Conservation (phyloP, 2,113 vertebrate genomes). For the Apaloderma vittatum region DNA sequence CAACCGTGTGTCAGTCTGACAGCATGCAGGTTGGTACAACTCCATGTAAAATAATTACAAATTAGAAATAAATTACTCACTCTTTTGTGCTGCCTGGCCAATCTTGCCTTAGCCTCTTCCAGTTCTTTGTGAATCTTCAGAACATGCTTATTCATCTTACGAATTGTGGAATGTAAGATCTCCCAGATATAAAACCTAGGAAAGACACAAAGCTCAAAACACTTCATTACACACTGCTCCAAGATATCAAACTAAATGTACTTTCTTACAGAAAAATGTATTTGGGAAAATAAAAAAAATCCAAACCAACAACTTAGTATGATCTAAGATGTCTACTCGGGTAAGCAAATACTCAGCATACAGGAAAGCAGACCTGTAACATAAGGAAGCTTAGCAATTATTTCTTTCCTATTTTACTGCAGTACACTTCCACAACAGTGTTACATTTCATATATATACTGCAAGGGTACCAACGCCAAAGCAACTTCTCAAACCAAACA, state of each 20-base stretch:
- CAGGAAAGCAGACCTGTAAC: not conserved
- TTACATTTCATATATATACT: not conserved
- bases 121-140: slow-evolving; percentile 97
- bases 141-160: slow-evolving; percentile 99
- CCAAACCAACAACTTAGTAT: not conserved
- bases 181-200: slow-evolving; percentile 95
- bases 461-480: not conserved
- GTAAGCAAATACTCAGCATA: not conserved
- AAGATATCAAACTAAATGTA: not conserved
- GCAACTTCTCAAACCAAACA: not conserved
- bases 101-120: slow-evolving; percentile 93
- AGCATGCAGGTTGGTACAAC: not conserved
- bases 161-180: slow-evolving; percentile 96
- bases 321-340: not conserved
- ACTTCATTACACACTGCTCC: not conserved
- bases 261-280: not conserved
- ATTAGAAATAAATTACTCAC: slow-evolving; percentile 58
- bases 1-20: not conserved
- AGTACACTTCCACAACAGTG: not conserved
- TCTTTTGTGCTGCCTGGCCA: slow-evolving; percentile 93
- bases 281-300: not conserved
- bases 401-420: not conserved
- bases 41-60: not conserved
- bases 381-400: not conserved
- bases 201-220: not conserved